These are phyloP conservation scores for Champsocephalus esox DNA, from an alignment of 2,797 vertebrate genomes.

Conservation along the genomic window DNA sequence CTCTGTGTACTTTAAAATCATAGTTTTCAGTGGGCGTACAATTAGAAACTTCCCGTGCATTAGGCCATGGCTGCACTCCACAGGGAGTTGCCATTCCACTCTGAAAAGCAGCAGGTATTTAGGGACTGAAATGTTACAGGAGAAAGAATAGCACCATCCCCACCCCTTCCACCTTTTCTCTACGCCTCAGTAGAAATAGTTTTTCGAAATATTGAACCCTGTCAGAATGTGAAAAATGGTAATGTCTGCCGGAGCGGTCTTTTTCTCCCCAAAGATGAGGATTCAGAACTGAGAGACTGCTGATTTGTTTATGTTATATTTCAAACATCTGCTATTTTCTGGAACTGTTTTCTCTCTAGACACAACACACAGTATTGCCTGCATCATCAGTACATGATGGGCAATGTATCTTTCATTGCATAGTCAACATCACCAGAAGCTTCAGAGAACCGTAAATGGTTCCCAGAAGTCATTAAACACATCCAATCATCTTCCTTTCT, in stretches of 20 bases:
- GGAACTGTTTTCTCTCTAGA: slow-evolving; percentile 8
- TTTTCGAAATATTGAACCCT: slow-evolving; percentile 56
- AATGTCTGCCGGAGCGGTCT: slow-evolving; percentile 36
- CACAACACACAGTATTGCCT: background rate
- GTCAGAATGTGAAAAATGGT: slow-evolving; percentile 57
- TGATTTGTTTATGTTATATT: slow-evolving; percentile 32
- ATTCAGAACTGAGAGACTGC: slow-evolving; percentile 23
- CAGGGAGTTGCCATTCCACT: slow-evolving; percentile 59
- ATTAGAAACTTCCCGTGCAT: slow-evolving; percentile 60
- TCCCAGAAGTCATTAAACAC: slow-evolving; percentile 4
- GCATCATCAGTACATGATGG: slow-evolving; percentile 5
- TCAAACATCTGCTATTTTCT: slow-evolving; percentile 45
- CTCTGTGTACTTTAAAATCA: slow-evolving; percentile 33
- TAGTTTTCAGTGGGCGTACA: slow-evolving; percentile 47
- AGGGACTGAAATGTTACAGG: slow-evolving; percentile 59
- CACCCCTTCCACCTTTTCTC: slow-evolving; percentile 80
- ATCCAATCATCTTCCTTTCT: background rate
- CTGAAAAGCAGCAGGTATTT: slow-evolving; percentile 63
- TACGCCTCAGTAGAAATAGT: slow-evolving; percentile 39
- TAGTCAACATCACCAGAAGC: slow-evolving; percentile 12
- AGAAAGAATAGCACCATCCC: slow-evolving; percentile 64
- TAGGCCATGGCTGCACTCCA: slow-evolving; percentile 27
- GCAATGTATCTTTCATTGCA: slow-evolving; percentile 16
- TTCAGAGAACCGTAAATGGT: background rate
- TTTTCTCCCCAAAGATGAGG: slow-evolving; percentile 12